These are phyloP conservation scores for Agrotis exclamationis DNA, from an alignment of 2,888 invertebrate species.

Conservation along the genomic window DNA sequence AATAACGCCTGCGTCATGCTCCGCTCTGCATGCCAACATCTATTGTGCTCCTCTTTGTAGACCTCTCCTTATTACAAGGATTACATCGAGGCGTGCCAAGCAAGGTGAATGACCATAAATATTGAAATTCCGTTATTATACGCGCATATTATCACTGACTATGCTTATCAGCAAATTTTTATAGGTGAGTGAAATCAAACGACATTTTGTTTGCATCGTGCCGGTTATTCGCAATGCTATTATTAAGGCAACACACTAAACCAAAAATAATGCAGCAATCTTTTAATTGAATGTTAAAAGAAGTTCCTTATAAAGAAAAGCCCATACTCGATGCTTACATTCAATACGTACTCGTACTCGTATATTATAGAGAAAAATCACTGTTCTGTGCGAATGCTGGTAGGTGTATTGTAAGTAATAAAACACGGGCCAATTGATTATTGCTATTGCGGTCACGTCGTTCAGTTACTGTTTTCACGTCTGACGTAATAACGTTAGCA, in stretches of 20 bases:
- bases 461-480: slow-evolving; percentile 90
- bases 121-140: slow-evolving; percentile 50
- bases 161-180: slow-evolving; percentile 9
- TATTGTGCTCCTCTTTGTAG: slow-evolving; percentile 84
- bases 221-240: neutral
- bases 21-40: slow-evolving; percentile 86
- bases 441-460: slow-evolving; percentile 90
- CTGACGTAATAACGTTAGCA: slow-evolving; percentile 90
- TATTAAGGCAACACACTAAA: neutral
- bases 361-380: slow-evolving; percentile 70
- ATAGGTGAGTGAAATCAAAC: neutral
- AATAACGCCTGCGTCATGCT: slow-evolving; percentile 88
- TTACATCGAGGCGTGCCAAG: slow-evolving; percentile 76
- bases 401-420: slow-evolving; percentile 79
- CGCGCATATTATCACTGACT: slow-evolving; percentile 1
- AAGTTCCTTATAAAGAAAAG: neutral
- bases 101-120: slow-evolving; percentile 72
- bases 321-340: neutral
- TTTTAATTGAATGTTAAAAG: neutral
- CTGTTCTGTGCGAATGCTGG: slow-evolving; percentile 69
- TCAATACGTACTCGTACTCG: neutral
- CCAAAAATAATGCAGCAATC: neutral
- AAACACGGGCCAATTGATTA: slow-evolving; percentile 89
- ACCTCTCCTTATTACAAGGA: slow-evolving; percentile 82
- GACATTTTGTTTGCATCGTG: slow-evolving; percentile 7